These are phyloP conservation scores for Tetheella fluctuosa DNA, from an alignment of 2,888 invertebrate genomes.

Conservation along the genomic window DNA sequence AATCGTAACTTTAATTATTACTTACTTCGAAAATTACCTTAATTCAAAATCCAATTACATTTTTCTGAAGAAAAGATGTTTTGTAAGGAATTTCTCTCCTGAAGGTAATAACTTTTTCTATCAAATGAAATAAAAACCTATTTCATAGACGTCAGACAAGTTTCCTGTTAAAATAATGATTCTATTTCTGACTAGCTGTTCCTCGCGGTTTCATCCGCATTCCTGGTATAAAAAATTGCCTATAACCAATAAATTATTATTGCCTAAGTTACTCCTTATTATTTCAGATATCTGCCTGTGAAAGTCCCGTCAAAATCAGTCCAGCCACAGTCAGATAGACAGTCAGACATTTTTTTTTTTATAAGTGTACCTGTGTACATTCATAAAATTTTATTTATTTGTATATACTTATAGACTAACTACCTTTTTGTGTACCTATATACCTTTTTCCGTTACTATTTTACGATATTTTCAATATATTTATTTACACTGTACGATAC, in stretches of 20 bases:
- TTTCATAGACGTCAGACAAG: constrained; percentile 5
- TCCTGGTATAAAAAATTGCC: no score
- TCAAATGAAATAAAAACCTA: constrained; percentile 2
- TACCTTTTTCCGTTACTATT: neutral
- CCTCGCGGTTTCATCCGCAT: no score
- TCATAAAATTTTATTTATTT: no score
- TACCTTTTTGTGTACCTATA: neutral
- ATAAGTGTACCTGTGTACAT: no score
- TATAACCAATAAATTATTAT: no score
- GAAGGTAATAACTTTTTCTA: neutral
- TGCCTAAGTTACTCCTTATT: no score
- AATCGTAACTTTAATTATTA: no score
- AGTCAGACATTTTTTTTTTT: no score
- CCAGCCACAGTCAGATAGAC: no score
- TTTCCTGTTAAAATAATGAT: constrained; percentile 7
- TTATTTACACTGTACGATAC: neutral
- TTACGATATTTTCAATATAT: neutral
- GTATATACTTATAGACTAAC: neutral
- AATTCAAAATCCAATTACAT: neutral
- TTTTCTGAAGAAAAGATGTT: neutral
- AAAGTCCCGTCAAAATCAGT: no score
- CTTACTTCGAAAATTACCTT: neutral
- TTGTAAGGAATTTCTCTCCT: neutral
- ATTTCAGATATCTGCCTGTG: no score
- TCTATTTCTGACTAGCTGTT: constrained; percentile 4